Evolutionary conservation across 2,888 invertebrate species (phyloP), one percentile per base, ranked within the genome.

Genomic region (Malachius bipustulatus): DNA sequence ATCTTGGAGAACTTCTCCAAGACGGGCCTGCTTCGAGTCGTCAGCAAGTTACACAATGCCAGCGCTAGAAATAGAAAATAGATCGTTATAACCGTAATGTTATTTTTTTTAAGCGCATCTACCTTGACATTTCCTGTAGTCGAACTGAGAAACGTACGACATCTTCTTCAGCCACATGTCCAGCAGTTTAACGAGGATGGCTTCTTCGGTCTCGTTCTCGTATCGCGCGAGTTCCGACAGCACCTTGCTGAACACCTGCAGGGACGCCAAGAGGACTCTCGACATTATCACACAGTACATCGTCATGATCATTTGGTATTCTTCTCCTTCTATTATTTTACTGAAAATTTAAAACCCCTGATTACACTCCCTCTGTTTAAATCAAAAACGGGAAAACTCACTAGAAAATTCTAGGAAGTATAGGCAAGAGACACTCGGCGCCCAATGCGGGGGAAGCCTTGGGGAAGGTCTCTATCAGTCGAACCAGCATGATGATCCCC

Each of bases 91-190:
- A 19, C 6, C n/a, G 24, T n/a, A n/a, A n/a, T n/a, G n/a, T n/a
- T n/a, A n/a, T n/a, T n/a, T n/a, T n/a, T n/a, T n/a, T n/a, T n/a
- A n/a, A n/a, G n/a, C n/a, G n/a, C n/a, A 19, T n/a, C 73, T 60
- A 62, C 81, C 81, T 44, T 87, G 72, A 16, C 93, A 68, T 61
- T 94, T 94, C 51, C 82, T 74, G 59, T 82, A 73, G 52, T 88
- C 85, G 4, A 77, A 70, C 46, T 84, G 82, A 0, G 82, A 75
- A 2, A 88, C 77, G 34, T 77, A 64, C 26, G 80, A 75, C 75
- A 89, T 82, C 59, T 77, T 80, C 42, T 74, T 73, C 4, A 85
- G 70, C 84, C 88, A 90, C 1, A 79, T 73, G 45, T 78, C 76
- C 31, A 89, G 61, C 16, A 91, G 67, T 49, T 73, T 72, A 32